These are phyloP conservation scores for Andricus curvator DNA, from an alignment of 2,888 invertebrate species.

Conservation along the genomic window DNA sequence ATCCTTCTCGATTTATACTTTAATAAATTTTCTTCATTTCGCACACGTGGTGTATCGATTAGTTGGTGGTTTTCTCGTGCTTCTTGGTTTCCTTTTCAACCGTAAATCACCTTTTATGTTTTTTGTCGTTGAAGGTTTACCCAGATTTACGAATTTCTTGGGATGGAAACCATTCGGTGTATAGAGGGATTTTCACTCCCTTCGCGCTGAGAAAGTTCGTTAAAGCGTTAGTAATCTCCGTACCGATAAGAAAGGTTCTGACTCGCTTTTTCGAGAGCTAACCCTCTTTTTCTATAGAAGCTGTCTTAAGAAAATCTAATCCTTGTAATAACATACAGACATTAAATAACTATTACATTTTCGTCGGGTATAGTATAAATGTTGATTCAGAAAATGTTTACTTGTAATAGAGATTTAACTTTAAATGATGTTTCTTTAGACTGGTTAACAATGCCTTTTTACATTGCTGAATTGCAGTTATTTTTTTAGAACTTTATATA, in stretches of 20 bases:
- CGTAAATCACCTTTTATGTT: constrained; percentile 26
- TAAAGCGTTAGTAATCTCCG: constrained; percentile 60
- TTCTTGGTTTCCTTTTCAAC: background rate
- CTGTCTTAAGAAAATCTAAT: constrained; percentile 8
- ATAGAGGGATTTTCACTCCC: constrained; percentile 46
- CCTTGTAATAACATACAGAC: background rate
- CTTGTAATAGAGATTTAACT: background rate
- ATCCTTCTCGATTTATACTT: background rate
- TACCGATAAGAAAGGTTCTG: constrained; percentile 57
- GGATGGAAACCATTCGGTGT: constrained; percentile 21
- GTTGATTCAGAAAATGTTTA: background rate
- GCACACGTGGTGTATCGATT: background rate
- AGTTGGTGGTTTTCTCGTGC: background rate
- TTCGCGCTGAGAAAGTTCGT: constrained; percentile 56
- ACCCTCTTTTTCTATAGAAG: constrained; percentile 39
- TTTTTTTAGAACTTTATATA: too few species aligned
- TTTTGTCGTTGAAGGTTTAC: constrained; percentile 27
- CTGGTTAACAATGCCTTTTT: too few species aligned
- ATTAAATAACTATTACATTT: background rate
- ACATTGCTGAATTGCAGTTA: too few species aligned
- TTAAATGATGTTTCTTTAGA: too few species aligned
- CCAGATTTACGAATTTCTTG: constrained; percentile 36
- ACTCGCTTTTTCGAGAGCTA: constrained; percentile 4
- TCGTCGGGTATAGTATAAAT: background rate
- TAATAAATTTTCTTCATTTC: background rate